phyloP scores from a whole-genome alignment of 1,140 invertebrate species.

The Nomia melanderi region DNA sequence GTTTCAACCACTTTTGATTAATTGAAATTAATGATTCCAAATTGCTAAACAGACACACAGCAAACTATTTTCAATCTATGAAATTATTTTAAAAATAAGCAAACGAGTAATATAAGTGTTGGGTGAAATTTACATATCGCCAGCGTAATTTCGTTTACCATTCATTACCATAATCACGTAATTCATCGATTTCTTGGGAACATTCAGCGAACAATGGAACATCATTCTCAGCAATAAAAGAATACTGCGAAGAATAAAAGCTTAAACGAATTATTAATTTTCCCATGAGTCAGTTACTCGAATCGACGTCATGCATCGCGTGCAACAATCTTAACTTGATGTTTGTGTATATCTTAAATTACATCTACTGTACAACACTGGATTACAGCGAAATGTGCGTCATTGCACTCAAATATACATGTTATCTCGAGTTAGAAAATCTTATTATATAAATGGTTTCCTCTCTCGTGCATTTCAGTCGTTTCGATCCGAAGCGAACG shows the following conservation, averaged over 20 bases:
- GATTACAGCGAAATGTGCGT: constrained; percentile 43
- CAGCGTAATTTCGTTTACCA: background rate
- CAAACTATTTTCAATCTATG: no score
- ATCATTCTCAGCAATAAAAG: background rate
- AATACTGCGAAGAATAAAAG: background rate
- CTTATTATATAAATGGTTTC: constrained; percentile 54
- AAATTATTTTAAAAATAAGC: background rate
- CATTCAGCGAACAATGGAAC: background rate
- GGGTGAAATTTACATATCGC: background rate
- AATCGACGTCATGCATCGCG: background rate
- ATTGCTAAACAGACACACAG: no score
- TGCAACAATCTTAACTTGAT: background rate
- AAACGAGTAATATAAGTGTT: background rate
- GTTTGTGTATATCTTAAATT: constrained; percentile 46
- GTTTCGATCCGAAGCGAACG: background rate
- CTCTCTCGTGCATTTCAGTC: constrained; percentile 12
- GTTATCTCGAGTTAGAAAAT: constrained; percentile 27
- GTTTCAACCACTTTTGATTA: no score
- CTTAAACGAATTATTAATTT: background rate
- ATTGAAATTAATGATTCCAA: no score
- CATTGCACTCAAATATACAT: constrained; percentile 16
- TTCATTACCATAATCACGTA: background rate
- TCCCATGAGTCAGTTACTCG: background rate
- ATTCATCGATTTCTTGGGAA: background rate
- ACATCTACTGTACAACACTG: background rate